These are phyloP conservation scores for Panopea generosa DNA, from an alignment of 2,888 invertebrate genomes.

Conservation along the genomic window DNA sequence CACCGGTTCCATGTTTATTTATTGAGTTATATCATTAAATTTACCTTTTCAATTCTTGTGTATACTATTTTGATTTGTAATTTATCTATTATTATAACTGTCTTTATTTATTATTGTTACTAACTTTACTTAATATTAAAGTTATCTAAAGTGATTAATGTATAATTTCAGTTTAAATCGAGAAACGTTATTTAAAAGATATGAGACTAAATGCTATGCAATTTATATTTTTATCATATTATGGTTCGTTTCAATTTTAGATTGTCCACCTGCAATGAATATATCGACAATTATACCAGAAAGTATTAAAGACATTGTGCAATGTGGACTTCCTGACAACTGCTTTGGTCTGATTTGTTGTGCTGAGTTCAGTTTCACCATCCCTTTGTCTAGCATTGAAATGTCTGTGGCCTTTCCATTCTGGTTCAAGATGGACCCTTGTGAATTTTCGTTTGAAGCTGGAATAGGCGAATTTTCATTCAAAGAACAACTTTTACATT, in stretches of 20 bases:
- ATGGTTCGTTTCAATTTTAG: too few species aligned
- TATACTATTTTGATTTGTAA: too few species aligned
- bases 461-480: slow-evolving; percentile 17
- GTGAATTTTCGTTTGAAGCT: slow-evolving; percentile 15
- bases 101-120: too few species aligned
- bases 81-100: too few species aligned
- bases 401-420: slow-evolving; percentile 29
- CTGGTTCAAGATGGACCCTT: slow-evolving; percentile 24
- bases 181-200: too few species aligned
- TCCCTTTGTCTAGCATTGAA: slow-evolving; percentile 32
- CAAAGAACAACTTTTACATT: slow-evolving; percentile 20
- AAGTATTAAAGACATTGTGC: slow-evolving; percentile 31
- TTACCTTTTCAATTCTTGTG: too few species aligned
- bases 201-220: too few species aligned
- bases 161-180: too few species aligned
- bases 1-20: too few species aligned
- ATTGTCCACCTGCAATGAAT: slow-evolving; percentile 20
- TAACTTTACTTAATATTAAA: too few species aligned
- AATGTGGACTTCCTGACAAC: slow-evolving; percentile 49
- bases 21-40: too few species aligned
- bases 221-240: not conserved
- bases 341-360: slow-evolving; percentile 63
- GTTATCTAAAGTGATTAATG: too few species aligned
- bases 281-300: slow-evolving; percentile 24
- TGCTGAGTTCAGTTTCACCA: slow-evolving; percentile 41